A percentile compares a stretch with the other conserved stretches of the same genome.
Conservation (phyloP, 64 coral and sea anemone genomes). For the Orbicella faveolata region DNA sequence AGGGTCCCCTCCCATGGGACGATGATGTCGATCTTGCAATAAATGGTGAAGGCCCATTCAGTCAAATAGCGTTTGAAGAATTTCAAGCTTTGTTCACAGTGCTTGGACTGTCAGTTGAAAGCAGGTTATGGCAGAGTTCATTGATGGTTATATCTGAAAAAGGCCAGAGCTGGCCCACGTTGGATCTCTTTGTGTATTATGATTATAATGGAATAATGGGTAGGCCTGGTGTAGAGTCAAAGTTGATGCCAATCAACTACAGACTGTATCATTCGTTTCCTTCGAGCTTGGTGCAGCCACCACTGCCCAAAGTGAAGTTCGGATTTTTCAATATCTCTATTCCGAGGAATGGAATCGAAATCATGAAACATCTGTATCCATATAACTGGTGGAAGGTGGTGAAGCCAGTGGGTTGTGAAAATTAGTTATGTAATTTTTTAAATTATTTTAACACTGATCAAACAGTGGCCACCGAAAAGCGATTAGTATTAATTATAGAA, state of each 20-base stretch:
- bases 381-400: constrained; percentile 75
- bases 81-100: constrained; percentile 21
- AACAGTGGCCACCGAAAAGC: no score
- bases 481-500: no score
- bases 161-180: background rate
- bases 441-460: no score
- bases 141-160: constrained; percentile 5
- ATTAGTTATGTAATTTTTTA: background rate
- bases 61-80: constrained; percentile 5
- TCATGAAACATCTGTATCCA: constrained; percentile 77
- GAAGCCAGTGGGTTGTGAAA: background rate
- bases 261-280: constrained; percentile 72
- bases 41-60: constrained; percentile 34
- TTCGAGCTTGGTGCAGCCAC: constrained; percentile 47
- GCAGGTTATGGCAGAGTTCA: constrained; percentile 24
- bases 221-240: constrained; percentile 56
- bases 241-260: constrained; percentile 55
- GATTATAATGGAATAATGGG: constrained; percentile 68
- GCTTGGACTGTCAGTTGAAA: constrained; percentile 16
- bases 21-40: constrained; percentile 58
- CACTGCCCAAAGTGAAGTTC: constrained; percentile 65
- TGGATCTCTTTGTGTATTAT: constrained; percentile 76
- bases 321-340: constrained; percentile 71
- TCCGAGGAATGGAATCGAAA: constrained; percentile 67
- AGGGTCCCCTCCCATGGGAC: constrained; percentile 64